These are phyloP conservation scores for Paramormyrops hopkinsi DNA, from an alignment of 2,797 vertebrate species.

Conservation along the genomic window DNA sequence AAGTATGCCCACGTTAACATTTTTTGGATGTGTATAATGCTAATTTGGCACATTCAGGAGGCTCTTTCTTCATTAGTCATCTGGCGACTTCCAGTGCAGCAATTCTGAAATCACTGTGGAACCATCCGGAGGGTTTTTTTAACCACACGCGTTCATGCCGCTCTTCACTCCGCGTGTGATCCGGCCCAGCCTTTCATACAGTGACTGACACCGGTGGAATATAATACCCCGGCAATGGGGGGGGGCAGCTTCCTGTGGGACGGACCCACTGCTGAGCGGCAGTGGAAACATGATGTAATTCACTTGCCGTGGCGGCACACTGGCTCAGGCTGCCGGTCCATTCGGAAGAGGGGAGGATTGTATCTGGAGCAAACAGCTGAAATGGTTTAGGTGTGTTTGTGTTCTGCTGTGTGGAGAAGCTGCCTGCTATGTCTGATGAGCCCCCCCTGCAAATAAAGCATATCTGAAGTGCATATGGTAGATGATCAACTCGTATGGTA, in stretches of 20 bases:
- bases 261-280: neutral
- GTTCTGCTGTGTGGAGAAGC: neutral
- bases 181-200: neutral
- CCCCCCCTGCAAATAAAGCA: neutral
- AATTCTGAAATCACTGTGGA: neutral
- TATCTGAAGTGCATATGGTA: neutral
- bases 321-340: neutral
- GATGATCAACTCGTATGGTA: neutral
- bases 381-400: neutral
- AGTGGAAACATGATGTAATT: constrained; percentile 7
- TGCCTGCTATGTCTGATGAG: neutral
- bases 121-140: neutral
- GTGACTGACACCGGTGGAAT: neutral
- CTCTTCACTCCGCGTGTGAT: neutral
- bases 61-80: neutral
- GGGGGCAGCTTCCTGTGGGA: neutral
- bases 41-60: neutral
- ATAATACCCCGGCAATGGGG: neutral
- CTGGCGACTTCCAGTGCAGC: neutral
- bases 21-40: neutral
- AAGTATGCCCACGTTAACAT: neutral
- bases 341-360: neutral
- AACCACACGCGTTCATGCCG: neutral
- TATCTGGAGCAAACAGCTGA: neutral
- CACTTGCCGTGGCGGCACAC: neutral